phyloP scores from a whole-genome alignment of 2,888 invertebrate genomes.

The Drosophila borborema region DNA sequence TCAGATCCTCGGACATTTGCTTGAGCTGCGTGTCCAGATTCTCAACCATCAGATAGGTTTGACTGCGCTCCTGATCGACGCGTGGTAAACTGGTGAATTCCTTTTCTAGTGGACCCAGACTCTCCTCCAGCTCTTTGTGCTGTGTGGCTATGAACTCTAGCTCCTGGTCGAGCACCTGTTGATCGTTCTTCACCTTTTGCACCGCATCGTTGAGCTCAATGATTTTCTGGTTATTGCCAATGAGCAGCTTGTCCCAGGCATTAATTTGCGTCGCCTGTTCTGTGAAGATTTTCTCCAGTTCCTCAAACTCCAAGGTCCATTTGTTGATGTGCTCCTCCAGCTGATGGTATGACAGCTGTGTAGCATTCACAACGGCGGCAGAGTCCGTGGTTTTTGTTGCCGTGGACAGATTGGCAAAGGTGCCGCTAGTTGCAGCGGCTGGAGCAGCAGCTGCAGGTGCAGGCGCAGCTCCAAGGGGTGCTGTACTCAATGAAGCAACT shows the following conservation, averaged over 20 bases:
- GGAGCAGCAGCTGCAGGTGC: conserved; percentile 31
- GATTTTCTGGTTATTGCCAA: conserved; percentile 97
- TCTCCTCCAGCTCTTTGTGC: conserved; percentile 95
- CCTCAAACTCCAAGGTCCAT: conserved; percentile 96
- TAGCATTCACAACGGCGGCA: conserved; percentile 84
- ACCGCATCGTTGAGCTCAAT: conserved; percentile 93
- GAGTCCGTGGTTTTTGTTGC: conserved; percentile 81
- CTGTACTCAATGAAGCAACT: conserved; percentile 35
- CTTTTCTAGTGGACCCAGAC: conserved; percentile 94
- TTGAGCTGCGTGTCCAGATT: conserved; percentile 96
- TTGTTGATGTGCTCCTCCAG: conserved; percentile 96
- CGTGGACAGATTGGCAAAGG: conserved; percentile 77
- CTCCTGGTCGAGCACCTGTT: conserved; percentile 95
- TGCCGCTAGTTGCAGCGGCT: conserved; percentile 38
- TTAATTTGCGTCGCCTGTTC: conserved; percentile 98
- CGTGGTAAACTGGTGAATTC: conserved; percentile 89
- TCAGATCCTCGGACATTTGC: conserved; percentile 97
- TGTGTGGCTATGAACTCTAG: conserved; percentile 96
- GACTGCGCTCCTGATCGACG: conserved; percentile 94
- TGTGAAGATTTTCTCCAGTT: conserved; percentile 96
- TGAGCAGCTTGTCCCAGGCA: conserved; percentile 96
- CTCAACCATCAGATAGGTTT: conserved; percentile 95
- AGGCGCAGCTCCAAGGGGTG: conserved; percentile 17
- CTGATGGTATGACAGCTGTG: conserved; percentile 91
- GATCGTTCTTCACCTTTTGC: conserved; percentile 95